Evolutionary conservation across 2,113 vertebrate genomes (phyloP).

Genomic region (Clarias magur): DNA sequence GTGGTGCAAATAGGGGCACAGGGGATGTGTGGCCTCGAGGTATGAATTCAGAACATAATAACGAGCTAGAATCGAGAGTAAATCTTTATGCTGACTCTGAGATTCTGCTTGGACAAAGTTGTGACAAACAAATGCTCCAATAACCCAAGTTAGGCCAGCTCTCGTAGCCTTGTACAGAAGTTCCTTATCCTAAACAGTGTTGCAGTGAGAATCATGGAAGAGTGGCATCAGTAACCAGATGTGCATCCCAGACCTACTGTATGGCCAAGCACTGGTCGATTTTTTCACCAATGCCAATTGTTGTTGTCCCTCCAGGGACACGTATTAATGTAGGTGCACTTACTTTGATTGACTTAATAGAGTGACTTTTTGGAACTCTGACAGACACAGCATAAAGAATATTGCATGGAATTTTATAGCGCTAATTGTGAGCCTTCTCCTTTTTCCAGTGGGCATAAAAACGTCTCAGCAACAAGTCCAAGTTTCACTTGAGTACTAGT

Average conservation of each 20-base stretch:
- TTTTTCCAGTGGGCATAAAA: neutral
- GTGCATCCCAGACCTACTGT: neutral
- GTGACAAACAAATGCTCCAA: neutral
- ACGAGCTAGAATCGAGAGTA: neutral
- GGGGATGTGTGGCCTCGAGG: neutral
- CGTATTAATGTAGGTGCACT: neutral
- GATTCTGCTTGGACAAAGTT: neutral
- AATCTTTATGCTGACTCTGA: neutral
- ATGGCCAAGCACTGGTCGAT: neutral
- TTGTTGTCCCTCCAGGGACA: neutral
- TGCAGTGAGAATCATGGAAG: neutral
- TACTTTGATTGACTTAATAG: neutral
- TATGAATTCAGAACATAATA: neutral
- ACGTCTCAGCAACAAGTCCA: neutral
- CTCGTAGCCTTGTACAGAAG: neutral
- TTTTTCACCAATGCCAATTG: neutral
- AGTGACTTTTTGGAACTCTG: neutral
- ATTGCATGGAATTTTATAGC: neutral
- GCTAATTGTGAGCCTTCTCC: neutral
- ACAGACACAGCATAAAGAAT: neutral
- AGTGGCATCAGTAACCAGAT: neutral
- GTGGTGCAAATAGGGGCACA: neutral
- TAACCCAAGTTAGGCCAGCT: neutral
- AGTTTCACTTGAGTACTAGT: neutral
- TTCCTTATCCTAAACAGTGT: neutral